Percentiles rank a stretch among this genome's conserved stretches.
These are phyloP conservation scores for Leptocoma aspasia DNA, from an alignment of 2,113 vertebrate genomes.

Conservation along the genomic window DNA sequence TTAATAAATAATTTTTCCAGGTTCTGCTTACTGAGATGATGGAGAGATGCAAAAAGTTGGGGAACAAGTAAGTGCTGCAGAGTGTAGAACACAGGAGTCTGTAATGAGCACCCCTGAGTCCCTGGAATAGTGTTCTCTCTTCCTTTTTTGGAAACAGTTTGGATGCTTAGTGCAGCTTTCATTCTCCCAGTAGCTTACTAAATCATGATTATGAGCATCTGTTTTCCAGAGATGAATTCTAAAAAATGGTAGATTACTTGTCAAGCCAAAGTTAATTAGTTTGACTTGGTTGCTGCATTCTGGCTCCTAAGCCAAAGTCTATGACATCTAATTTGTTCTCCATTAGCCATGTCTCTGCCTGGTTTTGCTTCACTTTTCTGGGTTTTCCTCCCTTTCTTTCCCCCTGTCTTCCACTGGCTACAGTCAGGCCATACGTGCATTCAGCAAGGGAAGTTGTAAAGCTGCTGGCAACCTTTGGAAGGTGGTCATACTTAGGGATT, in stretches of 20 bases:
- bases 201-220: background rate
- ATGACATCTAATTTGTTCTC: background rate
- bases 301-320: background rate
- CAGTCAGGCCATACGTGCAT: background rate
- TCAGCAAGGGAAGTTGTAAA: background rate
- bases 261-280: background rate
- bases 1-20: slow-evolving; percentile 67
- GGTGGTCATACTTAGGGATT: background rate
- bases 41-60: slow-evolving; percentile 94
- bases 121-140: background rate
- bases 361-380: background rate
- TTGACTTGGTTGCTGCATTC: background rate
- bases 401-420: background rate
- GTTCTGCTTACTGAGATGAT: slow-evolving; percentile 93
- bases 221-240: background rate
- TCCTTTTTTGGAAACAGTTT: background rate
- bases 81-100: background rate
- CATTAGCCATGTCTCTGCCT: background rate
- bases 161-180: background rate
- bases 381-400: background rate
- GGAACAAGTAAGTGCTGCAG: slow-evolving; percentile 89
- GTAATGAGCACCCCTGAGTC: background rate
- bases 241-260: background rate
- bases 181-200: background rate
- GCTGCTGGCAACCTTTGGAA: background rate